Base-by-base conservation (phyloP, 2,797 vertebrate species). In the Cossypha heuglini region DNA sequence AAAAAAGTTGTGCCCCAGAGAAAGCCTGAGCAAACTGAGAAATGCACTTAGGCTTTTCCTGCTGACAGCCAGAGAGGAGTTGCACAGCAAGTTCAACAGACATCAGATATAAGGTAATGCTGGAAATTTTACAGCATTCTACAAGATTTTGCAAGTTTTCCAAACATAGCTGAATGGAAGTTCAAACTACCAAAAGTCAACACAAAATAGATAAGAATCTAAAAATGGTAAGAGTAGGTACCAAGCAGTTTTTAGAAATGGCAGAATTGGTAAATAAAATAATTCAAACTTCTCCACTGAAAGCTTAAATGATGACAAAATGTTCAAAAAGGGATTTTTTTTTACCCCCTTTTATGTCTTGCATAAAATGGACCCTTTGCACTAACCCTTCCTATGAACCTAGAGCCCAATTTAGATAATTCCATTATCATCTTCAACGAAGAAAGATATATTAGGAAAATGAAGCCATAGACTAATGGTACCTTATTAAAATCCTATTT, bases 401-500 rank as follows among this genome's bases (percentile, higher is more conserved):
- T 57, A 88, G 64, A 83, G 72, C 64, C 35, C 28, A 86, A 37
- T 88, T 88, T 83, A 68, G 82, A 88, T 45, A 17, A 85, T 76
- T 87, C 62, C 45, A 92, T 94, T 97, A 86, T 52, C 13, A 72
- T 88, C 76, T 91, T 94, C 89, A 92, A 92, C 77, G 51, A 94
- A 88, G 78, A 93, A 48, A 97, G 66, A 97, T 93, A 93, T 86
- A 97, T 97, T 96, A 97, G 79, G 62, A 96, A 96, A 97, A 94
- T 90, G 86, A 96, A 97, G 95, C 94, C 96, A 96, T 94, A 97
- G 97, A 98, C 97, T 98, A 98, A 98, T 98, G 97, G 95, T 96
- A 96, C 92, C 97, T 97, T 98, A 98, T 98, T 98, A 98, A 98
- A 98, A 98, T 96, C 96, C 96, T 97, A 98, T 98, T 98, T 98